Percentiles rank a stretch among this genome's conserved stretches.
These are phyloP conservation scores for Phalacrocorax carbo DNA, from an alignment of 2,113 vertebrate genomes.

Conservation along the genomic window DNA sequence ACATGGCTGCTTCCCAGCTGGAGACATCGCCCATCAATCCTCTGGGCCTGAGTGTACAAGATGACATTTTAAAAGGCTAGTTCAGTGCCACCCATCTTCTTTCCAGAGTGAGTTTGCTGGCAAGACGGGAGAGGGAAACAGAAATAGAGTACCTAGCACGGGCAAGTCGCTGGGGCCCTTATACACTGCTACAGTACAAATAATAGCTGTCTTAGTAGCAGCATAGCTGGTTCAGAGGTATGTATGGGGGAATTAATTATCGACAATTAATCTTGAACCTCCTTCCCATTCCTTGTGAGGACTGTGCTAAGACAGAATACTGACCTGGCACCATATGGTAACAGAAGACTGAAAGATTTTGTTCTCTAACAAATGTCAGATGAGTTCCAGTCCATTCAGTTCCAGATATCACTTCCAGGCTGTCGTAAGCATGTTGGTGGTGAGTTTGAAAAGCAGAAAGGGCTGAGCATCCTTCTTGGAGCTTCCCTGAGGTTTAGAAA, in stretches of 20 bases:
- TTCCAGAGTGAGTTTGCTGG: background rate
- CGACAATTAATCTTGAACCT: background rate
- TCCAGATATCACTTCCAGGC: background rate
- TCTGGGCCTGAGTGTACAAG: background rate
- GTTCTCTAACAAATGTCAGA: background rate
- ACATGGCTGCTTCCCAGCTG: background rate
- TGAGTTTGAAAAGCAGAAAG: background rate
- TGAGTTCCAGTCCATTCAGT: background rate
- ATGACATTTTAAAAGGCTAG: background rate
- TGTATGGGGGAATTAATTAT: background rate
- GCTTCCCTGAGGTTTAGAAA: background rate
- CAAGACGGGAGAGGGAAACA: background rate
- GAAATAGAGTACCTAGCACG: background rate
- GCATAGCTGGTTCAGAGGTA: background rate
- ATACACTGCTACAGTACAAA: background rate
- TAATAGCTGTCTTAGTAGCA: background rate
- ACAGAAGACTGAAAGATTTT: background rate
- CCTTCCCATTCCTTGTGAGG: background rate
- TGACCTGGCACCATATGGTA: background rate
- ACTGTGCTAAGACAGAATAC: background rate
- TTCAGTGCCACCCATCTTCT: background rate
- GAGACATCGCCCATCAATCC: background rate
- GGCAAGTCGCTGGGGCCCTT: background rate
- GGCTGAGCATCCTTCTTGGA: background rate
- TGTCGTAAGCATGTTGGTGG: background rate